phyloP scores from a whole-genome alignment of 30 jellyfish, hydroid and myxozoan species.

The Aurelia sp. region DNA sequence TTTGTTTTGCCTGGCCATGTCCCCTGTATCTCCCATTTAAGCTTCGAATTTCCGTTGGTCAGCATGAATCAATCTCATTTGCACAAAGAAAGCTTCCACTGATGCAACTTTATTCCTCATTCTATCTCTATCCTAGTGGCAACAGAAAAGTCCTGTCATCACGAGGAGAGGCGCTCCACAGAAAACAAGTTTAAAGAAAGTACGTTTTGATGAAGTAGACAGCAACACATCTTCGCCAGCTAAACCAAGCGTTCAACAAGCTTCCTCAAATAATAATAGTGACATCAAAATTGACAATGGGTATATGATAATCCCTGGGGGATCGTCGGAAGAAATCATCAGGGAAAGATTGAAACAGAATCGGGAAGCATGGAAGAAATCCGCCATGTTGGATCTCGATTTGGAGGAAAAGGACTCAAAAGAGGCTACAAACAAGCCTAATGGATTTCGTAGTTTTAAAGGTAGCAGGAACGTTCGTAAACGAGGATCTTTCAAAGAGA shows the following conservation, averaged over 20 bases:
- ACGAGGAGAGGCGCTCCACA: conserved; percentile 1
- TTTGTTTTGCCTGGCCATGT: too few relatives aligned
- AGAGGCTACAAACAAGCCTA: conserved; percentile 2
- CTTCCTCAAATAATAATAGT: conserved; percentile 4
- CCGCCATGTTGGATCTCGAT: conserved; percentile 22
- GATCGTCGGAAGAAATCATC: conserved; percentile 36
- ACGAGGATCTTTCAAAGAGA: conserved; percentile 69
- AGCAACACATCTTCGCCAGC: background rate
- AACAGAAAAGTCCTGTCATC: background rate
- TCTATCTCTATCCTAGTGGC: conserved; percentile 45
- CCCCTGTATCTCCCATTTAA: too few relatives aligned
- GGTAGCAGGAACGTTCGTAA: conserved; percentile 64
- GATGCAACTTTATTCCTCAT: too few relatives aligned
- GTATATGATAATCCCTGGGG: conserved; percentile 28
- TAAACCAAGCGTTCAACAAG: background rate
- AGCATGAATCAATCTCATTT: too few relatives aligned
- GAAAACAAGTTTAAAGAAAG: conserved; percentile 54
- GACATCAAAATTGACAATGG: conserved; percentile 24
- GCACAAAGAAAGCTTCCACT: too few relatives aligned
- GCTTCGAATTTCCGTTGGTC: too few relatives aligned
- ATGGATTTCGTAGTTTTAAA: background rate
- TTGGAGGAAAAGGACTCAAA: conserved; percentile 8
- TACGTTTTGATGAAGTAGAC: conserved; percentile 56
- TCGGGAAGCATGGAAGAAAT: conserved; percentile 52
- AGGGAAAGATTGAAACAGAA: conserved; percentile 32